Evolutionary conservation across 2,888 invertebrate genomes (phyloP).

Genomic region (Mactromeris polynyma): DNA sequence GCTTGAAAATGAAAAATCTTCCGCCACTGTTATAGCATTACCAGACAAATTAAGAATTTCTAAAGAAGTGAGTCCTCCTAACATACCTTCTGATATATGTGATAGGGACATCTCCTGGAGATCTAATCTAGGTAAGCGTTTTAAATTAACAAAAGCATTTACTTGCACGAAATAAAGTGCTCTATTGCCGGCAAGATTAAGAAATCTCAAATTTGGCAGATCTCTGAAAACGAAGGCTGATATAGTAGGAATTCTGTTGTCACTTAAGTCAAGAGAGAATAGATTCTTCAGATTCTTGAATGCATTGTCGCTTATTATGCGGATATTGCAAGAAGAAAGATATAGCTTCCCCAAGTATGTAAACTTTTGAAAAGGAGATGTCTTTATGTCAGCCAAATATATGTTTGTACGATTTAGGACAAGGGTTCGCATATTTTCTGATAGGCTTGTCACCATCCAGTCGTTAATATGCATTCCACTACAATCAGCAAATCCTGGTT

Average conservation of each 20-base stretch:
- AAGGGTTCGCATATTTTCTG: not conserved
- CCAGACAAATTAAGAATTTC: conserved; percentile 16
- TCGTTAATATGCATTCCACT: not conserved
- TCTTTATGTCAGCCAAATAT: not conserved
- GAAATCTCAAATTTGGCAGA: conserved; percentile 7
- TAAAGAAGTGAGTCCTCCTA: conserved; percentile 5
- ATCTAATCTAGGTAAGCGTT: not conserved
- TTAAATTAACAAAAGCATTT: not conserved
- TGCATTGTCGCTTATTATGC: not conserved
- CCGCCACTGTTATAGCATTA: not conserved
- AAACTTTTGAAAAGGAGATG: conserved; percentile 3
- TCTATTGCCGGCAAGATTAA: conserved; percentile 7
- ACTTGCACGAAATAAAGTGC: not conserved
- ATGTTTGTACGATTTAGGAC: not conserved
- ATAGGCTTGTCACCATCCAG: not conserved
- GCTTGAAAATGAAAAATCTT: not conserved
- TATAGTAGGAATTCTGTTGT: not conserved
- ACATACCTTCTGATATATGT: not conserved
- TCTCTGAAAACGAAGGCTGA: not conserved
- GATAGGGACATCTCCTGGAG: not conserved
- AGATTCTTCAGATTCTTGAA: conserved; percentile 26
- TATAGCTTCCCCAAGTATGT: conserved; percentile 2
- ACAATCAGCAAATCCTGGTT: not conserved
- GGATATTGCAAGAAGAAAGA: conserved; percentile 4
- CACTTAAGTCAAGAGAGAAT: conserved; percentile 21